phyloP scores from a whole-genome alignment of 2,888 invertebrate species.

The Amaurobius ferox region DNA sequence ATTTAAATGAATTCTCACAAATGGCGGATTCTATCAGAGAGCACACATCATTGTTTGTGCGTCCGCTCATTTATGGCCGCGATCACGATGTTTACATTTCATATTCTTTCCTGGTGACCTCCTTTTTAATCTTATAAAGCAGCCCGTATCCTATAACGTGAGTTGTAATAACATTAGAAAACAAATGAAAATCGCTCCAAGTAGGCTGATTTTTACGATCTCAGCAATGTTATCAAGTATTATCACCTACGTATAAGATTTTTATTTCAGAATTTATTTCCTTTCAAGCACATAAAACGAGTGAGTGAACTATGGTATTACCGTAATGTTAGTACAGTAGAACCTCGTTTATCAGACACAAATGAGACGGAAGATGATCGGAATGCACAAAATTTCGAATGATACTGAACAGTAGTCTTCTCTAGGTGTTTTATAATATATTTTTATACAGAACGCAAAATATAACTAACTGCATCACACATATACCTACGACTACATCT shows the following conservation, averaged over 20 bases:
- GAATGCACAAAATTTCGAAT: too few relatives aligned
- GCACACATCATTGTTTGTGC: background rate
- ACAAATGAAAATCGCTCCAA: background rate
- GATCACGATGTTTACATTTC: conserved; percentile 12
- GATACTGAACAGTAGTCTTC: too few relatives aligned
- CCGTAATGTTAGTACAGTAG: too few relatives aligned
- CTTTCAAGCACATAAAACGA: background rate
- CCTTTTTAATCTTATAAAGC: background rate
- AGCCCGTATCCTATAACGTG: background rate
- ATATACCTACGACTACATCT: too few relatives aligned
- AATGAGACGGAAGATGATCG: too few relatives aligned
- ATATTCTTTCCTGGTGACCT: background rate
- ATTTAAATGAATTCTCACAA: conserved; percentile 6
- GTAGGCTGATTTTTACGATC: conserved; percentile 5
- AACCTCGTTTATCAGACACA: too few relatives aligned
- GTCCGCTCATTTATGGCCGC: background rate
- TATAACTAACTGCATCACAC: too few relatives aligned
- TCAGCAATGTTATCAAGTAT: background rate
- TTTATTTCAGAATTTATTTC: background rate
- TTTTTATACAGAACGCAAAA: too few relatives aligned
- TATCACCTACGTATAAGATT: background rate
- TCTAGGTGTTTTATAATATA: too few relatives aligned
- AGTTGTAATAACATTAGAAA: background rate
- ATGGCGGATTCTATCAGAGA: background rate
- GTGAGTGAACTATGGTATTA: too few relatives aligned